Percentiles rank a stretch among this genome's conserved stretches.
Conservation (phyloP, 2,888 invertebrate genomes). For the Epinotia bilunana region DNA sequence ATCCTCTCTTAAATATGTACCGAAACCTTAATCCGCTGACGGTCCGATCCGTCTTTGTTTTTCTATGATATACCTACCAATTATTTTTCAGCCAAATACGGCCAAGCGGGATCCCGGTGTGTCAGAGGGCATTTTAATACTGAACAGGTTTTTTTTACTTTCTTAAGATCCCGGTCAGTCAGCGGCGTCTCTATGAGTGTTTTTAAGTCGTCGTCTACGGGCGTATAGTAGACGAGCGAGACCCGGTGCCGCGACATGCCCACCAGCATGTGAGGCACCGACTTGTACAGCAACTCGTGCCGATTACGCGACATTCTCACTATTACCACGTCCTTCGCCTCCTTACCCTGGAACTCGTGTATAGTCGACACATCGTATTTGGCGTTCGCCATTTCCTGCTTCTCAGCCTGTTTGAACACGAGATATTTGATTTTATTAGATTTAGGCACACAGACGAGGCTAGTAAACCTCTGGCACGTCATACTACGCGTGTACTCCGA, state of each 20-base stretch:
- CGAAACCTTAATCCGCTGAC: too few species aligned
- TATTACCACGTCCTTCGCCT: slow-evolving; percentile 32
- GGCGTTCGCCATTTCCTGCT: slow-evolving; percentile 26
- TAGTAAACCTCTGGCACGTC: slow-evolving; percentile 18
- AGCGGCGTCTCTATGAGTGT: slow-evolving; percentile 24
- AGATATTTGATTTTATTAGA: slow-evolving; percentile 21
- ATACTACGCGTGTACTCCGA: slow-evolving; percentile 27
- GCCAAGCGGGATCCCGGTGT: too few species aligned
- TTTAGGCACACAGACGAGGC: slow-evolving; percentile 22
- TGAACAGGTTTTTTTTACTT: background rate
- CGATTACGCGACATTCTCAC: slow-evolving; percentile 29
- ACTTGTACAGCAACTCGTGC: slow-evolving; percentile 21
- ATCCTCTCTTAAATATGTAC: too few species aligned
- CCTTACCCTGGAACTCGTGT: slow-evolving; percentile 40
- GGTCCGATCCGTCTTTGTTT: too few species aligned
- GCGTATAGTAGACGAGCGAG: slow-evolving; percentile 33
- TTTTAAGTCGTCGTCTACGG: slow-evolving; percentile 25
- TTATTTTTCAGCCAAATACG: too few species aligned
- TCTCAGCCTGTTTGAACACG: slow-evolving; percentile 40
- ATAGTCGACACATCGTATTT: slow-evolving; percentile 37
- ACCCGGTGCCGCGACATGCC: slow-evolving; percentile 34
- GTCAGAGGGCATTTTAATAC: background rate
- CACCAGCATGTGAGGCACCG: slow-evolving; percentile 32
- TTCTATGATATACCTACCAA: too few species aligned
- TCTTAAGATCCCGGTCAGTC: slow-evolving; percentile 3